These are phyloP conservation scores for Drosophila vallismaia DNA, from an alignment of 2,888 invertebrate species.

Conservation along the genomic window DNA sequence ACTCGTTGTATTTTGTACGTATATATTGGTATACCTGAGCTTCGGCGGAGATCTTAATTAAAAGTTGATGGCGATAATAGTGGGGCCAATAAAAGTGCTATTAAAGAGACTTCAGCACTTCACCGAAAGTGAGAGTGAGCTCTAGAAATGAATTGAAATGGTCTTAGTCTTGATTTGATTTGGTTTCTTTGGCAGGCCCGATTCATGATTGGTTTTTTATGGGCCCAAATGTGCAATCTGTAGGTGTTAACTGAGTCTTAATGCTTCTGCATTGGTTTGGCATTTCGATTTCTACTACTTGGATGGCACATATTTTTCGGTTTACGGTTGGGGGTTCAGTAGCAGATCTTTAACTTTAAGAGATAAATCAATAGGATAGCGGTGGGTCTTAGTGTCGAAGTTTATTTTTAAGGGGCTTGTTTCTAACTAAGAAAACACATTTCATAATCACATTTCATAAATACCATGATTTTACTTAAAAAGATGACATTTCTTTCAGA, in stretches of 20 bases:
- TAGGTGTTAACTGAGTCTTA: slow-evolving; percentile 45
- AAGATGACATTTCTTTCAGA: too few relatives aligned
- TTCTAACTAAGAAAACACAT: too few relatives aligned
- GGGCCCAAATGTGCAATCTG: slow-evolving; percentile 37
- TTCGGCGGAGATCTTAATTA: slow-evolving; percentile 71
- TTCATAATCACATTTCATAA: too few relatives aligned
- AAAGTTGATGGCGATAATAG: slow-evolving; percentile 70
- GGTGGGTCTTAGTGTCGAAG: background rate
- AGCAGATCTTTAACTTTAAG: slow-evolving; percentile 6
- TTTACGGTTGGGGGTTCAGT: slow-evolving; percentile 14
- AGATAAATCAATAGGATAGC: background rate
- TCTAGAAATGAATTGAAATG: slow-evolving; percentile 25
- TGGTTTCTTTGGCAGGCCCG: slow-evolving; percentile 8
- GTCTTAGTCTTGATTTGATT: slow-evolving; percentile 28
- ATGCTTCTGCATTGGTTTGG: slow-evolving; percentile 8
- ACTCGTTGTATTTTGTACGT: background rate
- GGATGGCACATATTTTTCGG: background rate
- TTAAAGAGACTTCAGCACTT: slow-evolving; percentile 37
- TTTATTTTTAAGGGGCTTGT: background rate
- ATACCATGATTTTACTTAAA: too few relatives aligned
- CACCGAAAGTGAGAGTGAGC: slow-evolving; percentile 67
- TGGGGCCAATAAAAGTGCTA: slow-evolving; percentile 63
- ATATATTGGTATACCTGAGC: slow-evolving; percentile 27
- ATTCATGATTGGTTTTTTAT: slow-evolving; percentile 43
- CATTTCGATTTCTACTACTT: slow-evolving; percentile 12